Evolutionary conservation across 1,140 invertebrate species (phyloP), one percentile per base, ranked within the genome.

Genomic region (Druon quercuslanigerum): DNA sequence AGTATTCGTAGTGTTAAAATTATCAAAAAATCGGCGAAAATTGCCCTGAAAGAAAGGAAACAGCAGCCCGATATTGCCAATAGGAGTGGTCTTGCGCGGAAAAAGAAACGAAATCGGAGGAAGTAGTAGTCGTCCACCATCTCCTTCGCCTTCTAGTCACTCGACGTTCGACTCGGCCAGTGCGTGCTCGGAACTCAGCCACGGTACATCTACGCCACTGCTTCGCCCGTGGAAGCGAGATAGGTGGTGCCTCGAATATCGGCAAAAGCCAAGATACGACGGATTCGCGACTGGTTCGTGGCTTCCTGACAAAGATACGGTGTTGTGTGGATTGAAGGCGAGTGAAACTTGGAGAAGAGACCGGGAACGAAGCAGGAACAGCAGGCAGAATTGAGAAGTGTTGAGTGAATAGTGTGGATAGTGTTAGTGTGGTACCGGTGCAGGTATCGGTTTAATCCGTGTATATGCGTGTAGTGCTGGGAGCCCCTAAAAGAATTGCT

Each of bases 91-190:
- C 60, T 66, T 40, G 25, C 60, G 60, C 60, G 60, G 60, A 66
- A 56, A 56, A 66, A 66, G 40, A 33, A 66, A 66, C 60, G 60
- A 66, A n/a, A 66, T 33, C 60, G 25, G 25, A 66, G 60, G 60
- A 66, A 40, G 60, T 33, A 66, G 25, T 66, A 33, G 25, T 66
- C 60, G 60, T 66, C 25, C 60, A 66, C 60, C 60, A 40, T 66
- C 60, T 66, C 60, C 25, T 66, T 66, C 40, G 60, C 60, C 60
- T 66, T 66, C 60, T 66, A 66, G 60, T 66, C 60, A 33, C 60
- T 46, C 60, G 57, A 60, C 57, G 20, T 25, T 66, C 60, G 60
- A 46, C 25, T 66, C 60, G 60, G 46, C 25, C 60, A 66, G 60
- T 66, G 60, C 20, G 60, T 66, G 60, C 60, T 66, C 40, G 60